Evolutionary conservation across 2,113 vertebrate species (phyloP), one percentile per base, ranked within the genome.

Genomic region (Pangasianodon gigas): DNA sequence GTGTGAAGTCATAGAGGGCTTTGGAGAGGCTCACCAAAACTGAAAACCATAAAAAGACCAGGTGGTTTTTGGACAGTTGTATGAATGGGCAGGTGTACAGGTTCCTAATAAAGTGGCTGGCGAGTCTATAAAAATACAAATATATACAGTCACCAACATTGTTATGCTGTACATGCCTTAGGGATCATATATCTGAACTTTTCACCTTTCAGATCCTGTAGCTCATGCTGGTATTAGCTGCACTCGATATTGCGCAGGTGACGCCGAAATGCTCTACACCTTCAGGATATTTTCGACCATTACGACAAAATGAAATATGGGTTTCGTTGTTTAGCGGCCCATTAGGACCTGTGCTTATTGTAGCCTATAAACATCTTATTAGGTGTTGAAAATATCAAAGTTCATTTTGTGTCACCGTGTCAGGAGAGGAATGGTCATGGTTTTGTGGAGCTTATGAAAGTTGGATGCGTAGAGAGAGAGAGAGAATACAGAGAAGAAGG

Each of bases 301-400:
- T 89, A 89, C 21, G 69, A 67, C 58, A 48, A 83, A 37, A 79
- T 89, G 29, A 80, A 85, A 65, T 79, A 88, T 71, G 52, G 75
- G 83, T 89, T 48, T 77, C 52, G 71, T 77, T 89, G 79, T 4
- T 65, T 37, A 86, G 7, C 37, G 67, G 41, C 52, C 62, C 29
- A 37, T 60, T 62, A 79, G 60, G 83, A 62, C n/a, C 51, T 58
- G n/a, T 26, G 62, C 89, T 90, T 89, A 89, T 91, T 19, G 71
- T 79, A 60, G 71, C 26, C 62, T 81, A 91, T 88, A 91, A 89
- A 85, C 75, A 56, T 60, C 21, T 46, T 74, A 21, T 51, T 29
- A 41, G 41, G 26, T 56, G 46, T 32, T 75, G 52, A 85, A 89
- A 89, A 91, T 88, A 89, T 85, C 80, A 89, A 91, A 90, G 90